Base-by-base conservation (phyloP, 2,113 vertebrate species). In the Gasterosteus aculeatus region DNA sequence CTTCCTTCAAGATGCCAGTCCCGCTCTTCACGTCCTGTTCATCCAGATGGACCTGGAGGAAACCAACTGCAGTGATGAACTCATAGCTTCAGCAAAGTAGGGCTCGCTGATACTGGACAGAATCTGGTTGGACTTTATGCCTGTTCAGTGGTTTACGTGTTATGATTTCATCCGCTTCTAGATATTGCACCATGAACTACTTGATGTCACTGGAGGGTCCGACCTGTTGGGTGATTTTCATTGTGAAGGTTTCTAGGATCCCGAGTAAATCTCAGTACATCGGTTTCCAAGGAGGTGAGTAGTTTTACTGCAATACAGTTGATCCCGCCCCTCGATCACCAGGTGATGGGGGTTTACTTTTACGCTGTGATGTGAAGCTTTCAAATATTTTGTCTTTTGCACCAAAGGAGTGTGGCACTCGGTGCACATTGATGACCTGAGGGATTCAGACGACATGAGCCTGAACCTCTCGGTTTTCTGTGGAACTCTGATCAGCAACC, bases 11-110 rank as follows among this genome's bases (percentile, higher is more conserved):
- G 63, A 85, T 33, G 68, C 72, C 6, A 75, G 51, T 5, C 46
- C n/a, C 8, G 84, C 82, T 29, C 76, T 87, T 31, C 84, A 79
- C 53, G 78, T 93, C 56, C 68, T 95, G 7, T 47, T 94, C 2
- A 86, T 95, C 84, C 93, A 95, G 80, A 91, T 93, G 85, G 93
- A 95, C 81, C 92, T 93, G 0, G 94, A 94, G 65, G 93, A 95
- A 57, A 91, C 92, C 1, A 58, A 79, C 10, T 91, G 90, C 83
- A 93, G 90, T 46, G 90, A 89, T 19, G 94, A 93, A 77, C 93
- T 95, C 42, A 91, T 93, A 70, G 93, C 94, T 61, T 95, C 94
- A 76, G 93, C 93, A 81, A 95, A 94, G 94, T 95, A 79, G 44
- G 86, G 10, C 22, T 75, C 53, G 0, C 4, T 18, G 10, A 38